Base-by-base conservation (phyloP, 2,888 invertebrate genomes). In the Ormyrus pomaceus region DNA sequence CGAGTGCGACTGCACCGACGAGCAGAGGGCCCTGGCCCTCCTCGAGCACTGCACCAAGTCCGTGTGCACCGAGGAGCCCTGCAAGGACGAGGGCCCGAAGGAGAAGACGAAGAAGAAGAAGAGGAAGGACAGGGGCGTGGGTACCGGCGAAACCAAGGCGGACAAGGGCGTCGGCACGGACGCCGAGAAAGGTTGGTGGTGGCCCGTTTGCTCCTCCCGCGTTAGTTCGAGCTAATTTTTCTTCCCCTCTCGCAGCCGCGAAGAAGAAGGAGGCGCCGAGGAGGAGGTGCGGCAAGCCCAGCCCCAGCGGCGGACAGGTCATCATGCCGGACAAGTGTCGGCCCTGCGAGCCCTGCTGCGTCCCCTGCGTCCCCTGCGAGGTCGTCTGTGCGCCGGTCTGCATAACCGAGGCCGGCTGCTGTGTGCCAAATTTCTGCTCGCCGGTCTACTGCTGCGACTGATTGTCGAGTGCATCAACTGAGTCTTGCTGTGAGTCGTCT, bases 1-100 rank as follows among this genome's bases (percentile, higher is more conserved):
- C 11, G 56, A 48, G 48, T 84, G 84, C 68, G 61, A 6, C 13
- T 84, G 84, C 59, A 77, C 71, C 2, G 77, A 66, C 13, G 79
- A 79, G 55, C 77, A 79, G 19, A 66, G 34, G 68, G 2, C 50
- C 55, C 19, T 8, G 19, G 7, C 46, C 9, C 53, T 65, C 9
- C 34, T 59, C 46, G 59, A 13, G 13, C 55, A 61, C 51, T 51
- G 59, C 11, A 51, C 19, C n/a, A 58, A 48, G 34, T 65, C 50
- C 45, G 9, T n/a, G 9, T 62, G n/a, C 51, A 62, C 70, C 0
- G 5, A 34, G 34, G 34, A 34, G 34, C 34, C 34, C 2, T 34
- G n/a, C 45, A 61, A 48, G 13, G 19, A 66, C 34, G 6, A 13
- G 13, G 5, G 4, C 48, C 55, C 56, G 53, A 46, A 10, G 10